Conservation (phyloP, 2,888 invertebrate genomes). For the Lithophane socia region DNA sequence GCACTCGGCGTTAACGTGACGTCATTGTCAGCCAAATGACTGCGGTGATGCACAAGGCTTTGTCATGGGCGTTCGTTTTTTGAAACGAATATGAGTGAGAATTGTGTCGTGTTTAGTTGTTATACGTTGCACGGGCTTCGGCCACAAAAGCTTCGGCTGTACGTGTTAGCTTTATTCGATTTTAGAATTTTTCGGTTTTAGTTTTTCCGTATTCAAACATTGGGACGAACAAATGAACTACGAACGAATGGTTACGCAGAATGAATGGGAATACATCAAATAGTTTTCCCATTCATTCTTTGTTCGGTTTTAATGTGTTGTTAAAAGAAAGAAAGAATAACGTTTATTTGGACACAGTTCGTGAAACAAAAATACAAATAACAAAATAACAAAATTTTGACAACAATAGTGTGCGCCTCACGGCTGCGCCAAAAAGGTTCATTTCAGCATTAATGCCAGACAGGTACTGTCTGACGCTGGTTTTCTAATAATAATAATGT, state of each 20-base stretch:
- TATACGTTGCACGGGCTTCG: slow-evolving; percentile 7
- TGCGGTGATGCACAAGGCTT: slow-evolving; percentile 57
- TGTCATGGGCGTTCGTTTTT: slow-evolving; percentile 56
- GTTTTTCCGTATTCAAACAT: slow-evolving; percentile 28
- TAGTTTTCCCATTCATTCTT: slow-evolving; percentile 25
- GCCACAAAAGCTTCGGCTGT: neutral
- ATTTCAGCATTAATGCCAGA: too few species aligned
- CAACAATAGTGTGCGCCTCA: too few species aligned
- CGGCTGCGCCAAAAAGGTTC: too few species aligned
- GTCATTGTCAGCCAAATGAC: slow-evolving; percentile 70
- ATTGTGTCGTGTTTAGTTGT: slow-evolving; percentile 7
- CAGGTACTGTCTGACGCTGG: too few species aligned
- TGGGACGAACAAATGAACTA: slow-evolving; percentile 1
- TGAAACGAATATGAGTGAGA: slow-evolving; percentile 18
- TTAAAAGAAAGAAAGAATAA: too few species aligned
- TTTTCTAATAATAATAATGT: too few species aligned
- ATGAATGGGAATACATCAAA: slow-evolving; percentile 24
- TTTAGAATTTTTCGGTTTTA: slow-evolving; percentile 34
- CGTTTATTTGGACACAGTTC: too few species aligned
- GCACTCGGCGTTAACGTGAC: slow-evolving; percentile 63
- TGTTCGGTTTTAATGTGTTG: slow-evolving; percentile 10
- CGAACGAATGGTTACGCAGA: neutral
- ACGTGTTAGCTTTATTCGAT: slow-evolving; percentile 25
- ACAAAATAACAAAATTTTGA: too few species aligned
- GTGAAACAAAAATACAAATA: too few species aligned